Evolutionary conservation across 2,888 invertebrate genomes (phyloP), one percentile per base, ranked within the genome.

Genomic region (Dicycla oo): DNA sequence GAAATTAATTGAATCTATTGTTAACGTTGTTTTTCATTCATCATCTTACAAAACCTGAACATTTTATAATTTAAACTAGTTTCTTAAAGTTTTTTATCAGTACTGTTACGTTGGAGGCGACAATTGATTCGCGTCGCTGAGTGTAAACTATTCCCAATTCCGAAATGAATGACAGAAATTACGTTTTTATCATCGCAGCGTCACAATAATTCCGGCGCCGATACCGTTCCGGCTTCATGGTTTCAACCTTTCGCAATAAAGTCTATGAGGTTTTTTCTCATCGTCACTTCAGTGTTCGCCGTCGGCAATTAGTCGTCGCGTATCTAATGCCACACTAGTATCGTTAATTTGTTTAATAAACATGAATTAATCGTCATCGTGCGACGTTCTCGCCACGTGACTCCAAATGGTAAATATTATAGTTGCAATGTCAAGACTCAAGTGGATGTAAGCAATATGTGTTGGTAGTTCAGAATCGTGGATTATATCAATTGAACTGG

Each of bases 321-420:
- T 87, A 88, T 87, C 87, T 90, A 89, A 89, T 88, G 79, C 82
- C 74, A 85, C 85, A 83, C 85, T 81, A 69, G 88, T 91, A 92
- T 90, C 84, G 91, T 93, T 94, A 93, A 94, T 94, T 93, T 93
- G 93, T 94, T 92, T 94, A 93, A 95, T 94, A 94, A 95, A 94
- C 92, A 93, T 92, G 93, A 94, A 94, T 94, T 94, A 94, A 92
- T 93, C 86, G 89, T 87, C 81, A 78, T 80, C 78, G 84, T 83
- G 81, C 84, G 86, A 85, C 87, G 86, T 83, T 83, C 79, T 68
- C 58, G 86, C 88, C 94, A 93, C 93, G 94, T 94, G 94, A 94
- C 86, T 83, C 67, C 45, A 82, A 86, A 89, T 89, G 87, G 90
- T 92, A 91, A 91, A 90, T 93, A 90, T 91, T 92, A 92, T 90